Percentiles rank a stretch among this genome's conserved stretches.
These are phyloP conservation scores for Drosophila varians DNA, from an alignment of 1,140 invertebrate species.

Conservation along the genomic window DNA sequence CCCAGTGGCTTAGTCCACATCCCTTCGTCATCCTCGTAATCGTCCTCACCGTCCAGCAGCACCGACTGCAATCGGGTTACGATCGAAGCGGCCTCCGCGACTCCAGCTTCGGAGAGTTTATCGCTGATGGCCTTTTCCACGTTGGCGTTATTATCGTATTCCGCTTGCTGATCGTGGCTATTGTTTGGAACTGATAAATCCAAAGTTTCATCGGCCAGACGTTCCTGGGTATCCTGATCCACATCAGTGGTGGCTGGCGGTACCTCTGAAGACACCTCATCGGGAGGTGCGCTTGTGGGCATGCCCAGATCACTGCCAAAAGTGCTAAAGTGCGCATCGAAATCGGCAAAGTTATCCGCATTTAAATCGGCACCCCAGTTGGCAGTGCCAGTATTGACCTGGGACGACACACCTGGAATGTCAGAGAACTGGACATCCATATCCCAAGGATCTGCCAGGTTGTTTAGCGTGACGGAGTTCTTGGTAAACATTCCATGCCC, in stretches of 20 bases:
- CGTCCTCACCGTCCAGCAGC: conserved; percentile 71
- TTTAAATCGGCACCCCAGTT: conserved; percentile 66
- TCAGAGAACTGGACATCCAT: conserved; percentile 69
- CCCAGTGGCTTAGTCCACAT: conserved; percentile 81
- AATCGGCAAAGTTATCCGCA: conserved; percentile 79
- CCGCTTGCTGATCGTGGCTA: conserved; percentile 54
- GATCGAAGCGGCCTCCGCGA: conserved; percentile 49
- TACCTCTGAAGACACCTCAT: background rate
- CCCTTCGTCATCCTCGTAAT: conserved; percentile 79
- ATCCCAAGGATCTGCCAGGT: conserved; percentile 70
- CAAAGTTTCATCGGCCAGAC: background rate
- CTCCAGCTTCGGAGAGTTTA: conserved; percentile 44
- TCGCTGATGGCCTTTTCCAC: conserved; percentile 70
- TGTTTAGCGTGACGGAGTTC: conserved; percentile 59
- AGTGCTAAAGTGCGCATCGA: conserved; percentile 77
- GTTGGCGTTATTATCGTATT: conserved; percentile 82
- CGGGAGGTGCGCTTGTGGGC: conserved; percentile 19
- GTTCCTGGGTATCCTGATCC: conserved; percentile 6
- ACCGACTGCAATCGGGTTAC: conserved; percentile 72
- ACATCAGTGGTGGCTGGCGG: background rate
- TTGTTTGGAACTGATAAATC: conserved; percentile 2
- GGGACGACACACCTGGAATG: conserved; percentile 44
- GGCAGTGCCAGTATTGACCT: conserved; percentile 49
- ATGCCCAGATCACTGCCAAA: conserved; percentile 71
- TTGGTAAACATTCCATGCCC: conserved; percentile 63